Evolutionary conservation across 2,888 invertebrate genomes (phyloP).

Genomic region (Endotricha flammealis): DNA sequence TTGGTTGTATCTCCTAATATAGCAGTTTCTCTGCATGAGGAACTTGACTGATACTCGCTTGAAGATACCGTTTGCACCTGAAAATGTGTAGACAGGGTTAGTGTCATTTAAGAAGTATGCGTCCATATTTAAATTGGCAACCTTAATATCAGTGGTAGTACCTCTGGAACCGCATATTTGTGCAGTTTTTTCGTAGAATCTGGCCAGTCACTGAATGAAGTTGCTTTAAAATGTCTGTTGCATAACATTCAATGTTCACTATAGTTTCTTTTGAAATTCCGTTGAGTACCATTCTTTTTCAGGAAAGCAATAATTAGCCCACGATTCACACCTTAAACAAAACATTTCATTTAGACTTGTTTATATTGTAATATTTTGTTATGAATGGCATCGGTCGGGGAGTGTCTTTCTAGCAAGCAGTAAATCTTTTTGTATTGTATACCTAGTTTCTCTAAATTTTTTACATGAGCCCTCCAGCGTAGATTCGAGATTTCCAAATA

Average conservation of each 20-base stretch:
- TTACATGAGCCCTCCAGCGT: neutral
- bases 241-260: constrained; percentile 3
- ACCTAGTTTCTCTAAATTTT: neutral
- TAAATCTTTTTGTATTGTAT: neutral
- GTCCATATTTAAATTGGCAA: no score
- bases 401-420: no score
- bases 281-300: constrained; percentile 1
- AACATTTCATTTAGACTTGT: no score
- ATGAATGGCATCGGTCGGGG: no score
- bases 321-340: constrained; percentile 15
- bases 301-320: constrained; percentile 8
- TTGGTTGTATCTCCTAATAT: no score
- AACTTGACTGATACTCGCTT: no score
- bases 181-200: neutral
- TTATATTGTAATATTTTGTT: no score
- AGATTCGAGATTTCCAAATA: neutral
- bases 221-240: neutral
- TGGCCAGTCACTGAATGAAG: neutral
- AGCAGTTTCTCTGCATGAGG: no score
- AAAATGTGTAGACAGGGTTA: no score
- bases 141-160: neutral
- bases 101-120: no score
- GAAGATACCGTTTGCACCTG: no score
- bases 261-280: no score
- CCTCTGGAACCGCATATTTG: neutral